phyloP scores from a whole-genome alignment of 2,797 vertebrate genomes.

The Liasis olivaceus region DNA sequence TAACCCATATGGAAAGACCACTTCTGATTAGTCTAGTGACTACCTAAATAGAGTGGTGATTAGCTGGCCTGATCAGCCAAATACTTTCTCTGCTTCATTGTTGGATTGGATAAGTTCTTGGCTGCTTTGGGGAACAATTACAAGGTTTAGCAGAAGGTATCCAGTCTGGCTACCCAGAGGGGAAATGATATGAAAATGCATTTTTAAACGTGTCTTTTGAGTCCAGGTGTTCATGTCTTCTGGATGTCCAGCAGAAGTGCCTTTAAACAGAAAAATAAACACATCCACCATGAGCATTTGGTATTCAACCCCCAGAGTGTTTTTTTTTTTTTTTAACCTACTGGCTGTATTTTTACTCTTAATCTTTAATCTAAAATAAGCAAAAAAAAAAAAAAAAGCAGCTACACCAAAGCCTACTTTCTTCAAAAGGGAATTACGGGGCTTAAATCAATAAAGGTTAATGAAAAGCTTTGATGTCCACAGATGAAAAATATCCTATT shows the following conservation, averaged over 20 bases:
- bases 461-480: constrained; percentile 50
- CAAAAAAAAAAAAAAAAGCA: neutral
- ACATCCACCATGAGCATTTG: neutral
- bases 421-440: constrained; percentile 46
- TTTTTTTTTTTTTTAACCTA: neutral
- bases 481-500: constrained; percentile 60
- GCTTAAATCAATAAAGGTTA: constrained; percentile 49
- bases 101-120: no score
- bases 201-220: neutral
- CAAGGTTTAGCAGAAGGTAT: neutral
- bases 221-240: neutral
- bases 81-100: neutral
- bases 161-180: neutral
- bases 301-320: neutral
- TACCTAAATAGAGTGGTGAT: no score
- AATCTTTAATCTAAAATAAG: neutral
- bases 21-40: no score
- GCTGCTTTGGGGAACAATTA: no score
- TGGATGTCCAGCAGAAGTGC: neutral
- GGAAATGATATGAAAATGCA: neutral
- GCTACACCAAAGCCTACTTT: constrained; percentile 30
- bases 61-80: neutral
- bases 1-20: no score
- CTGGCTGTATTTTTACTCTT: neutral
- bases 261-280: neutral